Base-by-base conservation (phyloP, 2,113 vertebrate genomes). In the Ardeotis arabs region DNA sequence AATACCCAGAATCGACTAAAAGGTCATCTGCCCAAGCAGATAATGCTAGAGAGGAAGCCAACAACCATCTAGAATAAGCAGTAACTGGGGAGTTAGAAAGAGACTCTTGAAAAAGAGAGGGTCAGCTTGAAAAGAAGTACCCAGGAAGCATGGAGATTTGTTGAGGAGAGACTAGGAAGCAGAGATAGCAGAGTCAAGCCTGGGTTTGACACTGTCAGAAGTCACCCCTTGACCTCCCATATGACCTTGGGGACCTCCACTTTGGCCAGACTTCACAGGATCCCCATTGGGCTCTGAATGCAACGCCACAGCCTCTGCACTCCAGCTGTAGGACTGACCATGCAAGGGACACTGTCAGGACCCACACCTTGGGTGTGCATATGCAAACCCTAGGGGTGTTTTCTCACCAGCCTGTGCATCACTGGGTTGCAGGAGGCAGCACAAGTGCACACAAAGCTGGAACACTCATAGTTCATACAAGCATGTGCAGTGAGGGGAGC, bases 401-500 rank as follows among this genome's bases (percentile, higher is more conserved):
- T 56, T 47, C n/a, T 39, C 29, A 59, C n/a, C 2, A 0, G 7
- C 33, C 23, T 17, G 17, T 29, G 60, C 35, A 35, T 62, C 14
- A 10, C 35, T 8, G n/a, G 27, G 10, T 22, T 66, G 66, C 23
- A 37, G 35, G 17, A 74, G 50, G 27, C 62, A 89, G 35, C 27
- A 50, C 3, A 35, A 80, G 14, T 3, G 23, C 2, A 1, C 6
- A 18, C 24, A 76, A 37, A 86, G 12, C 28, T 53, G n/a, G 37
- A 82, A 15, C 29, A 15, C 8, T n/a, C 45, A 53, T 9, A 25
- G n/a, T 4, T 70, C 12, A 31, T 66, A 37, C 41, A n/a, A 45
- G 12, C 1, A 2, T 4, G 5, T 59, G 6, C 14, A 68, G 17
- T 0, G 1, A 64, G 37, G 3, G 31, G 8, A 79, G 13, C 8